Evolutionary conservation across 2,113 vertebrate species (phyloP), one percentile per base, ranked within the genome.

Genomic region (Periophthalmus modestus): DNA sequence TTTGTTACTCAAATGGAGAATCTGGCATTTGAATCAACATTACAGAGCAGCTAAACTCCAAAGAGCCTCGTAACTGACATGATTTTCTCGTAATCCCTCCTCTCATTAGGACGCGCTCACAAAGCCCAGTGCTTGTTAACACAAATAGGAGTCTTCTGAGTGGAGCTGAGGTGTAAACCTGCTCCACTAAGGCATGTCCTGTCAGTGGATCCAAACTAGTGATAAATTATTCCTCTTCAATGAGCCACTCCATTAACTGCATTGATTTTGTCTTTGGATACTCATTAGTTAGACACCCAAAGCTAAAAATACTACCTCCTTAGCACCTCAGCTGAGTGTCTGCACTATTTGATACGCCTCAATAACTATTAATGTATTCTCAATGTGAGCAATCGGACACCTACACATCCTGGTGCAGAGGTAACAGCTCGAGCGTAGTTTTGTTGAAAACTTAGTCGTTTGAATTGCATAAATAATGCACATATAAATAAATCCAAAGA

Each of bases 351-450:
- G 62, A 65, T 36, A 65, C 34, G 34, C 62, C 34, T 39, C 34
- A n/a, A 65, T 65, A n/a, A 65, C 62, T 65, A 39, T 65, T 65
- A 65, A 65, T 65, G 33, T 65, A n/a, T n/a, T 65, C 62, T 65
- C 34, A 39, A 39, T 65, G 62, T 65, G 62, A 21, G 19, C 18
- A 39, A 65, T 21, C 9, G 39, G 62, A 65, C 34, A 65, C 62
- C 34, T 18, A 39, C 34, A n/a, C 62, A 65, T 65, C 18, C 16
- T n/a, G 10, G 33, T 39, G 34, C 36, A 0, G 34, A 36, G 18
- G 18, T 65, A n/a, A 65, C 34, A 21, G 34, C 59, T n/a, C 9
- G n/a, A 11, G 18, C 9, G 6, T 50, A 52, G 16, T 14, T 3
- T 16, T 52, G 15, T 52, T 19, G 18, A 52, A 52, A 19, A 52